Evolutionary conservation across 2,797 vertebrate species (phyloP), one percentile per base, ranked within the genome.

Genomic region (Gadopsis bispinosus): DNA sequence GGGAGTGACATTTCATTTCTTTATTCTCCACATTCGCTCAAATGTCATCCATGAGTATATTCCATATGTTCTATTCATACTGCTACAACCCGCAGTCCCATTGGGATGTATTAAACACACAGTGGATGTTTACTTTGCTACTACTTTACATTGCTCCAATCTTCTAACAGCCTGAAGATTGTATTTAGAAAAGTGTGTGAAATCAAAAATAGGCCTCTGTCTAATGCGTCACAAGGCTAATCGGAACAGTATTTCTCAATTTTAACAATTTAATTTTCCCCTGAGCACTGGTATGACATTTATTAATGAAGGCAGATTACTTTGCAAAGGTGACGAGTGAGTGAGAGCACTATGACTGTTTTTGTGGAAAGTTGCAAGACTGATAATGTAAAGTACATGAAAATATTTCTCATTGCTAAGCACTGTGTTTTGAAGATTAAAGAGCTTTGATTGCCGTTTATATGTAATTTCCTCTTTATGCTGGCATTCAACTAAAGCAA

Each of bases 91-190:
- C 33, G 35, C 22, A 60, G 59, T 76, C 73, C 65, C 74, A 58
- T 4, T 69, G 76, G 43, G 68, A 73, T 47, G 1, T 17, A 66
- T 73, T 85, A 80, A 85, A 80, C 13, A 11, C 50, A 80, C 37
- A 58, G 11, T 19, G 47, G 54, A 19, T 59, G 75, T 71, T 89
- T 77, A 69, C 43, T 75, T 67, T 72, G 54, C 66, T 61, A 64
- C 7, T 5, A 12, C 64, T 70, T 67, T 53, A 69, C 9, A 55
- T 11, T 9, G 11, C 33, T 81, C 19, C n/a, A 29, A 31, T 19
- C 56, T 65, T 20, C 33, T 31, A 56, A 68, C 54, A 59, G 79
- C 13, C 53, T 45, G 37, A 55, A 39, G 54, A 64, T 35, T 62
- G 20, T n/a, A 31, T 70, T 59, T 54, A 35, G 7, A 47, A 63